Base-by-base conservation (phyloP, 2,888 invertebrate genomes). In the Dynastes hyllus region DNA sequence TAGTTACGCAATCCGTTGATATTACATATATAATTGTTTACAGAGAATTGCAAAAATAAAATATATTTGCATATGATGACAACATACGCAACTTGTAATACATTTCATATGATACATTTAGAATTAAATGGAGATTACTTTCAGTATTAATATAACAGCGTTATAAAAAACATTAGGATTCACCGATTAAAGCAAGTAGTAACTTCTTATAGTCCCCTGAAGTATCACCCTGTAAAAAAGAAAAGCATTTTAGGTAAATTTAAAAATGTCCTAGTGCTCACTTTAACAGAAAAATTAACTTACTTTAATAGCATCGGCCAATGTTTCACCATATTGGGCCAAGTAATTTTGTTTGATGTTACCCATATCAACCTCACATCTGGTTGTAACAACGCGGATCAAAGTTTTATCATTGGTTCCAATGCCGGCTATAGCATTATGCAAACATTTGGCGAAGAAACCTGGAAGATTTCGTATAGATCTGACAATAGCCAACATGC, bases 171-270 rank as follows among this genome's bases (percentile, higher is more conserved):
- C 22, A 69, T 53, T 78, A 78, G 22, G 78, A 78, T 51, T 78
- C 78, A 1, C 73, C 78, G 37, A 95, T 91, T 0, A 96, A 89
- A 58, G 94, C 95, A 70, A 96, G 90, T 55, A 97, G 90, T 82
- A 95, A 94, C 86, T 95, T 95, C 88, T 95, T 96, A 91, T 96
- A 97, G 87, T 97, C 94, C 40, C 97, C 97, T 70, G 95, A 95
- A 83, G 95, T 94, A 85, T 97, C 96, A 40, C 93, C 94, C 95
- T 95, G 90, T 86, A 93, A 90, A 82, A 84, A 37, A 85, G 85
- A 86, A 81, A 80, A 45, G 45, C 45, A 45, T 45, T 45, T 32
- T 61, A 29, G 27, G 22, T 27, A 61, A 6, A 3, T 58, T 27
- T 32, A 32, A 32, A 78, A 71, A 78, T 63, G 40, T 69, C 65